phyloP scores from a whole-genome alignment of 2,797 vertebrate genomes.

The Dipus sagitta region DNA sequence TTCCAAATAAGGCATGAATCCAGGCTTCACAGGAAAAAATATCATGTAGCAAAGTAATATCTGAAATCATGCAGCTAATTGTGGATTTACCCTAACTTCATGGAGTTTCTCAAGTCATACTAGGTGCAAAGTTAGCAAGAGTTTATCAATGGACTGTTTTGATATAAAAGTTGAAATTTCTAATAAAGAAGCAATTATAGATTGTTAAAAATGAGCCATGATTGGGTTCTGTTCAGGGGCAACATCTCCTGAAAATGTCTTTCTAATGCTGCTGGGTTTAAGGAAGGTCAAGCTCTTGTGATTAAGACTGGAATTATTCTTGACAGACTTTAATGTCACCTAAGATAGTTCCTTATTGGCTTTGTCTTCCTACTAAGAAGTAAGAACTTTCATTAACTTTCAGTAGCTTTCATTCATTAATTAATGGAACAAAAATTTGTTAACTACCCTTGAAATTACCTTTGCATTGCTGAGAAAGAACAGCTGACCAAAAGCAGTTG shows the following conservation, averaged over 20 bases:
- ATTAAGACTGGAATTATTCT: background rate
- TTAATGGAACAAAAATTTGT: background rate
- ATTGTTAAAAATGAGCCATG: background rate
- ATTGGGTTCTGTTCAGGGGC: background rate
- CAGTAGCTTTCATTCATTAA: background rate
- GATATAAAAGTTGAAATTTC: background rate
- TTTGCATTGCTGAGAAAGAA: too few relatives aligned
- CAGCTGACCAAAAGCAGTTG: too few relatives aligned
- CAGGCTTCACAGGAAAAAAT: background rate
- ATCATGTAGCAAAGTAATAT: background rate
- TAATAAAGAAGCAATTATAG: background rate
- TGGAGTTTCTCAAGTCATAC: background rate
- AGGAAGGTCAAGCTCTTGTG: background rate
- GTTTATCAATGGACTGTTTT: background rate
- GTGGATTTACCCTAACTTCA: background rate
- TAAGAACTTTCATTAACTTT: background rate
- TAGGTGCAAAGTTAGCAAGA: background rate
- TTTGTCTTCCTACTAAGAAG: slow-evolving; percentile 11
- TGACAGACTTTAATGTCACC: background rate
- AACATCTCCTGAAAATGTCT: background rate
- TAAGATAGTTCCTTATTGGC: background rate
- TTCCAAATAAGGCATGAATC: slow-evolving; percentile 14
- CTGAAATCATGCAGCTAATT: background rate
- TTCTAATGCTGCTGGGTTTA: background rate
- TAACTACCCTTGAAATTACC: background rate